phyloP scores from a whole-genome alignment of 2,113 vertebrate genomes.

The Mormyrus iriodes region DNA sequence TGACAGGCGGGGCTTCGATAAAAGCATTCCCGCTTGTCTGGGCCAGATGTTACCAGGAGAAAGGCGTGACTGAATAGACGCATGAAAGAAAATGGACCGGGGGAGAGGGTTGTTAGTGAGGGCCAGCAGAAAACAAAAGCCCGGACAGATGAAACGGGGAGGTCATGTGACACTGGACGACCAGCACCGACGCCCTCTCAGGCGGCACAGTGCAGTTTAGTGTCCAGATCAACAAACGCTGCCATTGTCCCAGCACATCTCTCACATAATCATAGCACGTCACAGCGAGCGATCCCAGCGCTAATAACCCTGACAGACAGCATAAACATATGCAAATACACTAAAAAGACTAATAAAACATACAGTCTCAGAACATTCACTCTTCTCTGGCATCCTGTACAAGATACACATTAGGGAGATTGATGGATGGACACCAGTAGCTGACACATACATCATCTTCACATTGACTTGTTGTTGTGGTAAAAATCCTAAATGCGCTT shows the following conservation, averaged over 20 bases:
- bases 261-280: neutral
- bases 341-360: neutral
- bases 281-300: neutral
- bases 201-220: neutral
- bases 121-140: slow-evolving; percentile 5
- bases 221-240: neutral
- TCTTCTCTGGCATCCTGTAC: neutral
- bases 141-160: neutral
- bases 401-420: neutral
- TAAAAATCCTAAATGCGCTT: neutral
- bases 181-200: slow-evolving; percentile 7
- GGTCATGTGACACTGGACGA: slow-evolving; percentile 13
- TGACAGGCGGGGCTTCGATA: neutral
- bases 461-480: neutral
- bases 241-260: neutral
- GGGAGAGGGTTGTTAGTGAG: neutral
- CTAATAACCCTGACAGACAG: neutral
- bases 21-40: neutral
- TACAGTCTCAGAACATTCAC: neutral
- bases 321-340: neutral
- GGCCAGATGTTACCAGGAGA: neutral
- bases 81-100: neutral
- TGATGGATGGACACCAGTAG: neutral
- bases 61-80: neutral
- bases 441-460: neutral